Conservation (phyloP, 1,140 invertebrate species). For the Trichogramma pretiosum region DNA sequence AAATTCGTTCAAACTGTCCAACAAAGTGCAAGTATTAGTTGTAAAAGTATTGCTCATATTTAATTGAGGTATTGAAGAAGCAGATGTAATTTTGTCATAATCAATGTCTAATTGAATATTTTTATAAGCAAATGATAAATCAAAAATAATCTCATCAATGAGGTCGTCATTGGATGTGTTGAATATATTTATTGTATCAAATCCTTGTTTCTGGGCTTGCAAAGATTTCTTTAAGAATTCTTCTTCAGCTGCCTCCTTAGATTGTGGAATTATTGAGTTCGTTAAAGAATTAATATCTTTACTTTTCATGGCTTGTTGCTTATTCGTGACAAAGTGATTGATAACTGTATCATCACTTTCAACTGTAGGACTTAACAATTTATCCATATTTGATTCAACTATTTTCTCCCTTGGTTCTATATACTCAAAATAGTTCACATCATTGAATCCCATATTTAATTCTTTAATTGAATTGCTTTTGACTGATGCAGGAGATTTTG, state of each 20-base stretch:
- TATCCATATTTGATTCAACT: slow-evolving; percentile 16
- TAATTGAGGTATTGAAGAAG: neutral
- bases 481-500: too few species aligned
- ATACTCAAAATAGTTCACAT: slow-evolving; percentile 18
- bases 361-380: slow-evolving; percentile 12
- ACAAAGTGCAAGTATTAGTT: slow-evolving; percentile 9
- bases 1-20: slow-evolving; percentile 16
- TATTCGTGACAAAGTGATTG: neutral
- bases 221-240: slow-evolving; percentile 7
- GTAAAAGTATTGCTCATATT: neutral
- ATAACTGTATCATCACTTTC: neutral
- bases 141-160: slow-evolving; percentile 13
- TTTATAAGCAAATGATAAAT: neutral
- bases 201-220: slow-evolving; percentile 10
- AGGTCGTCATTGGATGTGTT: slow-evolving; percentile 16
- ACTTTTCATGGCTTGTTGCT: too few species aligned
- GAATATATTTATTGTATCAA: slow-evolving; percentile 15
- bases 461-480: neutral
- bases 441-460: slow-evolving; percentile 10
- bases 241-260: slow-evolving; percentile 10
- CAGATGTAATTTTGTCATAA: neutral
- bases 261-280: slow-evolving; percentile 1
- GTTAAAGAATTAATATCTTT: slow-evolving; percentile 3
- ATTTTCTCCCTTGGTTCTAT: slow-evolving; percentile 14
- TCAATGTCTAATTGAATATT: slow-evolving; percentile 7